Conservation (phyloP, 1,140 invertebrate species). For the Drosophila guanche region DNA sequence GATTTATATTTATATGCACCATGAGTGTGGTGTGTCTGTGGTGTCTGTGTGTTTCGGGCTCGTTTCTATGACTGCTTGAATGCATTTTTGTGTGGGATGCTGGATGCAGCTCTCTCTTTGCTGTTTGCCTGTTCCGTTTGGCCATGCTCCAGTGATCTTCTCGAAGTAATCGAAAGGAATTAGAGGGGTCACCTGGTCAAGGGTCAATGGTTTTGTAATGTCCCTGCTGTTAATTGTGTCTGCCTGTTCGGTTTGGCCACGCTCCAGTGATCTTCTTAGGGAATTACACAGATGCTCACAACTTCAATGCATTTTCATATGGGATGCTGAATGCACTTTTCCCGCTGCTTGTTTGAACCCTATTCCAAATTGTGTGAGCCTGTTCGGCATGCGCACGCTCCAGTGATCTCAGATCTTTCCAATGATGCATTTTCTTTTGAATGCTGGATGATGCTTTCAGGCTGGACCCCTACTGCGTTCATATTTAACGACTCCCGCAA, state of each 20-base stretch:
- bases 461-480: no score
- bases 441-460: no score
- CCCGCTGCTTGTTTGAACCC: no score
- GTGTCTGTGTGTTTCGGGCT: slow-evolving; percentile 20
- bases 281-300: background rate
- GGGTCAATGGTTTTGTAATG: no score
- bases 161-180: background rate
- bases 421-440: no score
- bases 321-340: no score
- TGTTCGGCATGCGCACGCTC: slow-evolving; percentile 32
- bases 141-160: no score
- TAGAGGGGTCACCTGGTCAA: background rate
- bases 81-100: slow-evolving; percentile 28
- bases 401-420: slow-evolving; percentile 10
- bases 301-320: background rate
- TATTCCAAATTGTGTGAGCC: slow-evolving; percentile 20
- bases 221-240: slow-evolving; percentile 9
- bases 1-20: background rate
- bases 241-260: no score
- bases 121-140: no score
- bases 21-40: no score
- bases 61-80: slow-evolving; percentile 16
- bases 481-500: slow-evolving; percentile 18
- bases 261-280: background rate
- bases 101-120: slow-evolving; percentile 17